Conservation (phyloP, 2,797 vertebrate genomes). For the Argentina silus region DNA sequence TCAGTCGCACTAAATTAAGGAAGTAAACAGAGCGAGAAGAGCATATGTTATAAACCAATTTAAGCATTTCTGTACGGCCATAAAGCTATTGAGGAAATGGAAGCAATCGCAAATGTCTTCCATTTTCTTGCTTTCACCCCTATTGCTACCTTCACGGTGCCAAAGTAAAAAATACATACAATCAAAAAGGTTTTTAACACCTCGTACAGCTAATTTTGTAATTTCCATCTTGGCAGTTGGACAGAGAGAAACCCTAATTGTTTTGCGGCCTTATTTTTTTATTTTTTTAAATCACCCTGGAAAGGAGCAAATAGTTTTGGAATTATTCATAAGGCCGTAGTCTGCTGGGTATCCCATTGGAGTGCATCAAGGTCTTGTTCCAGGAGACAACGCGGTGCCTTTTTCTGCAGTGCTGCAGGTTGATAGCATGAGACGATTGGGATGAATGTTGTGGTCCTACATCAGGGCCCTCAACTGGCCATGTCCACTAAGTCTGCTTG, state of each 20-base stretch:
- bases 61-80: slow-evolving; percentile 67
- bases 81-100: slow-evolving; percentile 75
- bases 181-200: not conserved
- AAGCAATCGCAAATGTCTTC: slow-evolving; percentile 63
- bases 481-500: slow-evolving; percentile 76
- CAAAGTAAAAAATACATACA: slow-evolving; percentile 35
- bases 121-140: slow-evolving; percentile 59
- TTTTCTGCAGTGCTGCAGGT: slow-evolving; percentile 39
- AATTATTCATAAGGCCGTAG: slow-evolving; percentile 75
- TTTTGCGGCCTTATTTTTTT: slow-evolving; percentile 32
- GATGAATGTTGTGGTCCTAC: slow-evolving; percentile 59
- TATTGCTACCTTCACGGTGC: slow-evolving; percentile 47
- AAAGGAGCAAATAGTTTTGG: slow-evolving; percentile 50
- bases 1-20: slow-evolving; percentile 74
- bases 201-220: slow-evolving; percentile 37
- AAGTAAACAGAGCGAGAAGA: slow-evolving; percentile 72
- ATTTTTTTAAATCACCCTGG: slow-evolving; percentile 49
- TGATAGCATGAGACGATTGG: slow-evolving; percentile 62
- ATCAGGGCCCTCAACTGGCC: slow-evolving; percentile 61
- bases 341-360: slow-evolving; percentile 62
- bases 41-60: slow-evolving; percentile 77
- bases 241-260: slow-evolving; percentile 51
- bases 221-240: slow-evolving; percentile 31
- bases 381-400: slow-evolving; percentile 58
- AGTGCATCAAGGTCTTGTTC: slow-evolving; percentile 70